Conservation (phyloP, 2,888 invertebrate genomes). For the Drosophila putrida region DNA sequence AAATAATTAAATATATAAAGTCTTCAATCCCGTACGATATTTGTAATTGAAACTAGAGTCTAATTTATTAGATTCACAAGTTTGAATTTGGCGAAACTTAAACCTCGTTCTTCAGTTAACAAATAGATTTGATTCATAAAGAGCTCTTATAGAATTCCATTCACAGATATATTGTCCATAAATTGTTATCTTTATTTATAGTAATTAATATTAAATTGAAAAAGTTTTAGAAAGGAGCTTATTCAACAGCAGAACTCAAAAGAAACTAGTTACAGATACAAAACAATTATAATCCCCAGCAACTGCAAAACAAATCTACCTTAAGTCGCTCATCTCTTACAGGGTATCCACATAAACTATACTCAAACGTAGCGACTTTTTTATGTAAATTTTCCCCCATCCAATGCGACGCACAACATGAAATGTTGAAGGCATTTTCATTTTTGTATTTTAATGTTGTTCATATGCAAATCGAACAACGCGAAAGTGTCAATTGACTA, state of each 20-base stretch:
- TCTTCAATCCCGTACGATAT: neutral
- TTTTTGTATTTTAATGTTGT: slow-evolving; percentile 40
- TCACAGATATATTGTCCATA: too few species aligned
- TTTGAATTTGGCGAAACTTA: too few species aligned
- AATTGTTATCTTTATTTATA: too few species aligned
- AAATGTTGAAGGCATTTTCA: slow-evolving; percentile 49
- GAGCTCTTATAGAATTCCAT: neutral
- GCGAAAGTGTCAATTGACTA: slow-evolving; percentile 69
- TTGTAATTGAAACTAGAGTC: neutral
- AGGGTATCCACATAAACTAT: slow-evolving; percentile 28
- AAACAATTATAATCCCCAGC: too few species aligned
- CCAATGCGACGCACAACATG: neutral
- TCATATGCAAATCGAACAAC: slow-evolving; percentile 67
- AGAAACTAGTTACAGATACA: too few species aligned
- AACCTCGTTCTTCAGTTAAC: neutral
- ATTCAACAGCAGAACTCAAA: neutral
- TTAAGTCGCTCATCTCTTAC: neutral
- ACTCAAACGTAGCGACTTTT: slow-evolving; percentile 12
- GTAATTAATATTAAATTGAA: slow-evolving; percentile 9
- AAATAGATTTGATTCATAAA: neutral
- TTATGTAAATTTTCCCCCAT: slow-evolving; percentile 38
- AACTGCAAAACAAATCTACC: slow-evolving; percentile 14
- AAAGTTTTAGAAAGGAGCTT: neutral
- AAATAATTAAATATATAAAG: too few species aligned
- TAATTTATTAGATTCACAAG: neutral